These are phyloP conservation scores for Oenanthe oenanthe DNA, from an alignment of 2,113 vertebrate species.

Conservation along the genomic window DNA sequence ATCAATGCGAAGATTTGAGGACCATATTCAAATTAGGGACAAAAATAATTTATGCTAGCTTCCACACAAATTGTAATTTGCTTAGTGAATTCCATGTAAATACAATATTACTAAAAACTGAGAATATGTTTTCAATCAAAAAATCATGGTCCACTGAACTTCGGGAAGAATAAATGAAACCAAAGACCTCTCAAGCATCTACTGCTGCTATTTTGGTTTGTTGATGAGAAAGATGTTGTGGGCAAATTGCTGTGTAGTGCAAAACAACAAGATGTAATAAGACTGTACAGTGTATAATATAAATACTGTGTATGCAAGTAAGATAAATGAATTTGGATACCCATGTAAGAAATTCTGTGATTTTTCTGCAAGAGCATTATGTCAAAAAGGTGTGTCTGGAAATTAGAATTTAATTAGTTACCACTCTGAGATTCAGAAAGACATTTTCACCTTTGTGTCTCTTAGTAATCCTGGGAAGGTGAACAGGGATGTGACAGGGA, in stretches of 20 bases:
- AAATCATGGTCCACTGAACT: neutral
- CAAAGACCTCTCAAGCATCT: neutral
- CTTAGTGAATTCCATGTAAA: neutral
- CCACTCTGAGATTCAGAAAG: neutral
- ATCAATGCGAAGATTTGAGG: neutral
- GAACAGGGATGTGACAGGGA: neutral
- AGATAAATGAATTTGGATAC: neutral
- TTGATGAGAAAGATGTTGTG: neutral
- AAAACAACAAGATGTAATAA: neutral
- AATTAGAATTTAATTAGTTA: neutral
- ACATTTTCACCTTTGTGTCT: neutral
- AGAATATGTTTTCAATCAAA: neutral
- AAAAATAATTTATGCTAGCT: neutral
- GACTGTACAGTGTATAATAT: neutral
- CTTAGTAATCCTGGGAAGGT: neutral
- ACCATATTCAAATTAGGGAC: neutral
- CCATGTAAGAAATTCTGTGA: neutral
- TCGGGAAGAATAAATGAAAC: neutral
- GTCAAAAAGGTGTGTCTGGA: neutral
- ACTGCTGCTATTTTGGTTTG: neutral
- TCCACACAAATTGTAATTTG: neutral
- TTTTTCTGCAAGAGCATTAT: neutral
- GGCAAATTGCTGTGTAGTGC: neutral
- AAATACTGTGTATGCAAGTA: neutral
- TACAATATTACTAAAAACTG: neutral